Conservation (phyloP, 2,113 vertebrate genomes). For the Passer montanus region DNA sequence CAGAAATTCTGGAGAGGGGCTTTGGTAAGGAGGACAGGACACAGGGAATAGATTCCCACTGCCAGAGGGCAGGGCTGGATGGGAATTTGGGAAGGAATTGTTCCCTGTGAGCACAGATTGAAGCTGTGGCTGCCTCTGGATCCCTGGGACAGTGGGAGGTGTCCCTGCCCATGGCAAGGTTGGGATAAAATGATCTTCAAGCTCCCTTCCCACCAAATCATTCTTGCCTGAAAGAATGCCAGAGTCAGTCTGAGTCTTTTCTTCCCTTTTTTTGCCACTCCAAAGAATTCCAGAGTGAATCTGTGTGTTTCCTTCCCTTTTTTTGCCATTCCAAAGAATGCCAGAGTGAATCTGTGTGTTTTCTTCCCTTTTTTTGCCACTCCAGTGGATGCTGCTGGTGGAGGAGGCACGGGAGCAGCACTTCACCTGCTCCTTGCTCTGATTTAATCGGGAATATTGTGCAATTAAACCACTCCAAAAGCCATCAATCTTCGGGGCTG, state of each 20-base stretch:
- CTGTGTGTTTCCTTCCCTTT: no score
- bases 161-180: neutral
- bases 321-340: fast-evolving
- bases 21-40: neutral
- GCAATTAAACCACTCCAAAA: neutral
- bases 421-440: neutral
- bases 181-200: neutral
- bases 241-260: neutral
- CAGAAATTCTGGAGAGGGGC: neutral
- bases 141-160: fast-evolving
- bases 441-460: neutral
- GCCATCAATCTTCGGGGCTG: neutral
- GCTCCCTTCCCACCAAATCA: neutral
- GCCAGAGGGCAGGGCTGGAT: neutral
- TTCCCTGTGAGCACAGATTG: neutral
- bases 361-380: no score
- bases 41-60: neutral
- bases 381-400: fast-evolving
- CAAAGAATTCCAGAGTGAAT: no score
- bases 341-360: no score
- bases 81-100: neutral
- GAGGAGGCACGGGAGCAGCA: fast-evolving
- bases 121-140: neutral
- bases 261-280: no score
- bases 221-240: neutral